Evolutionary conservation across 2,113 vertebrate genomes (phyloP), one percentile per base, ranked within the genome.

Genomic region (Callocephalon fimbriatum): DNA sequence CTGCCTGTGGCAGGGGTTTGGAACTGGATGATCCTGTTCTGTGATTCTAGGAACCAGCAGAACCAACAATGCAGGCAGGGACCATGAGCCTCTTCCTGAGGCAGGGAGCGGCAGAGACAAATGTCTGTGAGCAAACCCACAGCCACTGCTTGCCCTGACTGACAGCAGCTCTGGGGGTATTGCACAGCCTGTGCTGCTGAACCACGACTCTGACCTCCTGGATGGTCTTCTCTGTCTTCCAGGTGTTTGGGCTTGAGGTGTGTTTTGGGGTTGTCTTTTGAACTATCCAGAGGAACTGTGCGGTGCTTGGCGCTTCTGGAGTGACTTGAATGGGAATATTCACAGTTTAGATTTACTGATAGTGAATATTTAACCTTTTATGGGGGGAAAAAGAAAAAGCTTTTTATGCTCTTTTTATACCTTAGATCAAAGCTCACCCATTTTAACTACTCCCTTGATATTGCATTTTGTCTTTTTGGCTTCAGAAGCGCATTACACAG

Each of bases 301-400:
- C 7, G 2, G 18, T 59, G 44, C 42, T 50, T 26, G 32, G 29
- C 6, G 31, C n/a, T 27, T 12, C 21, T 35, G 51, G 25, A 67
- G 47, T 14, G 29, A 63, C 42, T 22, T 8, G 15, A 68, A 47
- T 23, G 11, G 26, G 48, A 83, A 86, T 73, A 86, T 14, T 50
- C 38, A 32, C 48, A 11, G 44, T 50, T 72, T 26, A 44, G 79
- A 27, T 78, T 86, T 71, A 35, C 66, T 51, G 37, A 88, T 22
- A 54, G 71, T 4, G 29, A 6, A 37, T 71, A 51, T 72, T 88
- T 85, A 93, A 90, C 27, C 20, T 74, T 63, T 58, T 51, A 23
- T 4, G 5, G 13, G 25, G 29, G 1, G 0, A 0, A 0, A 0
- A 26, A 10, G 7, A 21, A 18, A 50, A 18, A 29, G 2, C 18